Percentiles rank a stretch among this genome's conserved stretches.
Conservation (phyloP, 2,888 invertebrate species). For the Thera obeliscata region DNA sequence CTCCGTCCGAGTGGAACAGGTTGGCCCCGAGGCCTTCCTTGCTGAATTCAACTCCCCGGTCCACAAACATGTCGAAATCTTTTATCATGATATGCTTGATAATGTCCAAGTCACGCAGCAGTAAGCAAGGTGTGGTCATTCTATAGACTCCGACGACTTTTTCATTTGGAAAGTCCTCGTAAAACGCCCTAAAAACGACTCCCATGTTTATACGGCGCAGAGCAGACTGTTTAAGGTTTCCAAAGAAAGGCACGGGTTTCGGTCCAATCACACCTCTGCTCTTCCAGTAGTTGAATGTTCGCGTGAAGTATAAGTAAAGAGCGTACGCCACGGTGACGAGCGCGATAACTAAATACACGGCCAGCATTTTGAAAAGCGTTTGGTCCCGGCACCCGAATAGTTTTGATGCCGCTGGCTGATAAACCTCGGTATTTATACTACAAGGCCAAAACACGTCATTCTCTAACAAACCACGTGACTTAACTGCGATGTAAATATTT, state of each 20-base stretch:
- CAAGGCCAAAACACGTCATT: too few species aligned
- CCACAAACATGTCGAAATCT: conserved; percentile 59
- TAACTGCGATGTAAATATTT: too few species aligned
- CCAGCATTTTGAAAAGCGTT: conserved; percentile 1
- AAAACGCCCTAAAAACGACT: conserved; percentile 35
- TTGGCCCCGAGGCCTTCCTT: conserved; percentile 58
- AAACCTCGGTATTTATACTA: too few species aligned
- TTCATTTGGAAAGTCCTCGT: conserved; percentile 55
- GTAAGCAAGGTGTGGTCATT: conserved; percentile 55
- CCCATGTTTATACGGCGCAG: conserved; percentile 5
- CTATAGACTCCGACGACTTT: conserved; percentile 63
- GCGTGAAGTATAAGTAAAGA: conserved; percentile 54
- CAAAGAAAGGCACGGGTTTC: conserved; percentile 54
- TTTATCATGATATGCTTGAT: conserved; percentile 63
- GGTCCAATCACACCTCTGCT: conserved; percentile 52
- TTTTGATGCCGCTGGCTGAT: too few species aligned
- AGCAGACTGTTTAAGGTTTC: conserved; percentile 52
- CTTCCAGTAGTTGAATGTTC: conserved; percentile 62
- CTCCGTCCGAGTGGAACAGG: conserved; percentile 59
- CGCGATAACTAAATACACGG: not conserved
- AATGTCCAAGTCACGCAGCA: conserved; percentile 61
- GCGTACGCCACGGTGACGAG: conserved; percentile 14
- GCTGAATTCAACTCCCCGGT: conserved; percentile 58
- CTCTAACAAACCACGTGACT: too few species aligned
- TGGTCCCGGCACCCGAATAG: too few species aligned